phyloP scores from a whole-genome alignment of 2,797 vertebrate species.

The Urophycis tenuis region DNA sequence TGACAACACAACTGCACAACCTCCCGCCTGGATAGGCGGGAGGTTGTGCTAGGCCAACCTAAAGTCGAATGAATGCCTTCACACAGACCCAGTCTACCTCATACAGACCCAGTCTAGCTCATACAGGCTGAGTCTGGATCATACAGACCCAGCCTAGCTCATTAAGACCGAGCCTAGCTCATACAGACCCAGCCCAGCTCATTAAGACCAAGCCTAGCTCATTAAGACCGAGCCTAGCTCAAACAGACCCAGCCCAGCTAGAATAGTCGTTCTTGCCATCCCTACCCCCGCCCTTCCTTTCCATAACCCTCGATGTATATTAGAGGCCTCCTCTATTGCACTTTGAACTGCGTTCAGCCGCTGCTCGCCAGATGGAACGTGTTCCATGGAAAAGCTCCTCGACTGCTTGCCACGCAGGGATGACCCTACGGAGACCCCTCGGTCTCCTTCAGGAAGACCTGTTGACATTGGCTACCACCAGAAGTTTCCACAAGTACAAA shows the following conservation, averaged over 20 bases:
- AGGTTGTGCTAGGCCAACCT: not conserved
- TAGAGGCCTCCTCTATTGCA: conserved; percentile 11
- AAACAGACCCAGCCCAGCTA: not conserved
- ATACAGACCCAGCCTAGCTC: not conserved
- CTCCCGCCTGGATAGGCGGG: not conserved
- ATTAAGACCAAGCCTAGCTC: not conserved
- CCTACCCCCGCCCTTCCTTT: not conserved
- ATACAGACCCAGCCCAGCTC: not conserved
- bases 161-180: too few relatives aligned
- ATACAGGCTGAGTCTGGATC: too few relatives aligned
- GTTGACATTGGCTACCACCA: conserved; percentile 53
- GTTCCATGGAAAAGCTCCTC: conserved; percentile 56
- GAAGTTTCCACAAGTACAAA: conserved; percentile 51
- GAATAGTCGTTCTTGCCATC: not conserved
- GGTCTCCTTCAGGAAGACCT: conserved; percentile 7
- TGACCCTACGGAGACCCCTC: conserved; percentile 18
- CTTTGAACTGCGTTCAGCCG: conserved; percentile 24
- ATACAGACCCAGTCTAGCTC: not conserved
- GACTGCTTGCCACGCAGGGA: conserved; percentile 41
- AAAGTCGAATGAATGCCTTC: not conserved
- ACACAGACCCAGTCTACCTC: not conserved
- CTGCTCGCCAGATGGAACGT: conserved; percentile 28
- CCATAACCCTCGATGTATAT: not conserved
- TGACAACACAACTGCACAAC: not conserved
- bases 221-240: not conserved